Evolutionary conservation across 64 coral and sea anemone species (phyloP), one percentile per base, ranked within the genome.

Genomic region (Orbicella faveolata): DNA sequence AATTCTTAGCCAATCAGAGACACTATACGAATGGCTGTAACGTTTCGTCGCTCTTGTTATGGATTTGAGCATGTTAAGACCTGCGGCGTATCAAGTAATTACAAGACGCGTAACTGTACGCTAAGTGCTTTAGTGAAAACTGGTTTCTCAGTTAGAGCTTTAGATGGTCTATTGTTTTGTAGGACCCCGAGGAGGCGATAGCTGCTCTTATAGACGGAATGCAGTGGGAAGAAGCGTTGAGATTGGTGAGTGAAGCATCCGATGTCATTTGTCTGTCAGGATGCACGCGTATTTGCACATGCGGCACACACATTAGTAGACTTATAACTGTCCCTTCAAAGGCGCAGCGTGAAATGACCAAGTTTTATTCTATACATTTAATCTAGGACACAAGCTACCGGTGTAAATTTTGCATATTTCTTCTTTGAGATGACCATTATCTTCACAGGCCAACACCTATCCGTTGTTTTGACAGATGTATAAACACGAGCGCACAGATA

Each of bases 121-220:
- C 52, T 53, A 10, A 53, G 52, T 1, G 4, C 4, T 53, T 4
- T 6, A 0, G 52, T 53, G 4, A 53, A 53, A 10, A 53, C 10
- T 6, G 10, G 52, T 6, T 86, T 76, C 0, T 36, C 23, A 48
- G 0, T 48, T 48, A 6, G 44, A 48, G 44, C 44, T 48, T 48
- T 0, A 6, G 44, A 48, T 48, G 37, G 15, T 73, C 77, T n/a
- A 33, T 83, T 63, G 3, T 64, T 35, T 75, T 41, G 16, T 21
- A 99, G 97, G 97, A 99, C 68, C 75, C 90, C 35, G 97, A 99
- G 83, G 97, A 93, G 77, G 97, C 94, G 19, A 99, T 95, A 20
- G 97, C 92, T 63, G 80, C 84, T 12, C 55, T 96, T 35, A 87
- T 99, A 25, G 90, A 99, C 6, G 97, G 94, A 23, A 88, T 89